Percentiles rank a stretch among this genome's conserved stretches.
phyloP scores from a whole-genome alignment of 1,140 invertebrate genomes.

The Zaprionus nigranus region DNA sequence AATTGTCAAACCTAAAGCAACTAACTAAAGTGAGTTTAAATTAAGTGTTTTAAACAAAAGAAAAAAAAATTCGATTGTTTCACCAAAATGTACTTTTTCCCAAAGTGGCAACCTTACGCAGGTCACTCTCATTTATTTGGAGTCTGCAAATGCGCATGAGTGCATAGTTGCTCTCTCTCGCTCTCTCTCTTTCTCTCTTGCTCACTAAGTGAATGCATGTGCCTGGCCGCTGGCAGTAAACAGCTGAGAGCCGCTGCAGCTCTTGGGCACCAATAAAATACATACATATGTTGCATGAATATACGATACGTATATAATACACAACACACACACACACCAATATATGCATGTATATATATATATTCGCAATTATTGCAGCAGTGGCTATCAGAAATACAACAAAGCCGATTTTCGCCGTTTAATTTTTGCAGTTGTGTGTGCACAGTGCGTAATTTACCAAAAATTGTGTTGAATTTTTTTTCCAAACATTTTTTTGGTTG shows the following conservation, averaged over 20 bases:
- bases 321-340: background rate
- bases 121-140: constrained; percentile 46
- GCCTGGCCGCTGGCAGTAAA: constrained; percentile 44
- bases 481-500: constrained; percentile 3
- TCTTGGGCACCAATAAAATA: constrained; percentile 35
- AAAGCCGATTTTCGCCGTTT: constrained; percentile 40
- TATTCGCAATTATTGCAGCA: constrained; percentile 52
- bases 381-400: constrained; percentile 26
- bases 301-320: constrained; percentile 8
- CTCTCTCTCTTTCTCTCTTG: background rate
- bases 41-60: constrained; percentile 5
- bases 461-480: constrained; percentile 24
- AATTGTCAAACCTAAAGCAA: background rate
- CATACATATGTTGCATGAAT: constrained; percentile 17
- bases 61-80: constrained; percentile 8
- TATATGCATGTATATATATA: background rate
- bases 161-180: constrained; percentile 40
- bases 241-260: constrained; percentile 66
- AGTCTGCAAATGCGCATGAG: constrained; percentile 40
- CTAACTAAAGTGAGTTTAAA: background rate
- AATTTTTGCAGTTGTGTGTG: constrained; percentile 14
- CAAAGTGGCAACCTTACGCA: constrained; percentile 50
- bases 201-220: constrained; percentile 29
- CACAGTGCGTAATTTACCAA: constrained; percentile 28
- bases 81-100: constrained; percentile 24